Evolutionary conservation across 2,113 vertebrate species (phyloP), one percentile per base, ranked within the genome.

Genomic region (Struthio camelus): DNA sequence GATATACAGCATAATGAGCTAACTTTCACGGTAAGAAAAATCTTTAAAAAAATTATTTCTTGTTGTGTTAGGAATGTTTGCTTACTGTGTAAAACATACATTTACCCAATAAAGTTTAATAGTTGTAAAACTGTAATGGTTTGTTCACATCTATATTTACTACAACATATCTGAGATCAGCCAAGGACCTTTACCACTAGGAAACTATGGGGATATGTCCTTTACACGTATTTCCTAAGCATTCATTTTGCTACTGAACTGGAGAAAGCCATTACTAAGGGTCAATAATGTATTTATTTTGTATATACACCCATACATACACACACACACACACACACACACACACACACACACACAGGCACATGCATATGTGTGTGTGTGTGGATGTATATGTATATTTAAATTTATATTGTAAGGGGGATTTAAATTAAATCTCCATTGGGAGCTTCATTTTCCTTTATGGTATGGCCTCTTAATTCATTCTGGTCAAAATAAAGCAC

Each of bases 81-180:
- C 76, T 90, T 97, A 90, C 84, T 95, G 85, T 94, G 84, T 94
- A 94, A 96, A 84, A 75, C 9, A 50, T 76, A 83, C 84, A 95
- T 90, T 94, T 96, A 96, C 53, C 67, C 81, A 97, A 97, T 98
- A 96, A 98, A 97, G 51, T 73, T 25, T 59, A 87, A 92, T 70
- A 92, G 64, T 92, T n/a, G 91, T 67, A 93, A 93, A 91, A 75
- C 36, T 90, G 53, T 54, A 80, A 32, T 86, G 4, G 7, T 66
- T 62, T 85, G 15, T 84, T 91, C 34, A 16, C 61, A 80, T 56
- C 6, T 69, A 1, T 66, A 42, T 80, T 89, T 77, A 64, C 34
- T 54, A 40, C 8, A 22, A 67, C 24, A 25, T 44, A n/a, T n/a
- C 23, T 42, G 38, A 42, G 23, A 66, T 53, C 22, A 42, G 36